These are phyloP conservation scores for Macrophya alboannulata DNA, from an alignment of 2,888 invertebrate genomes.

Conservation along the genomic window DNA sequence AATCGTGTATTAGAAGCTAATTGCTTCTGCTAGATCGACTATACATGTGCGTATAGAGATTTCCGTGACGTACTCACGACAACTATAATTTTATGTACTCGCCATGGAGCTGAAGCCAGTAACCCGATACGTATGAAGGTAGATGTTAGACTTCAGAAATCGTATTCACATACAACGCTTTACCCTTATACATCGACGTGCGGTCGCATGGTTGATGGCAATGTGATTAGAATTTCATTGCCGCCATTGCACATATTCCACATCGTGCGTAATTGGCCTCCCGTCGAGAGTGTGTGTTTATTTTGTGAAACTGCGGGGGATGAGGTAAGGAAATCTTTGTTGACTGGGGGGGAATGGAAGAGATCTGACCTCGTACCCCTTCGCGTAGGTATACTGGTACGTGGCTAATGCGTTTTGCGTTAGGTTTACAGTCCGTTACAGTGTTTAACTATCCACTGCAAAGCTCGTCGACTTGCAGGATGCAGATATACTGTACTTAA, in stretches of 20 bases:
- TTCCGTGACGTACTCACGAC: background rate
- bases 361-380: constrained; percentile 44
- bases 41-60: background rate
- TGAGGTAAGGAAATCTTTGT: constrained; percentile 58
- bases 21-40: constrained; percentile 13
- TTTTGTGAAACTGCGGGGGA: constrained; percentile 31
- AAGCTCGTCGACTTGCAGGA: background rate
- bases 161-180: background rate
- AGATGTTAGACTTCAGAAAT: background rate
- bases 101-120: background rate
- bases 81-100: constrained; percentile 1
- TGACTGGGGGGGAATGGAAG: constrained; percentile 23
- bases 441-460: constrained; percentile 17
- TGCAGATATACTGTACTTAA: background rate
- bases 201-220: constrained; percentile 67
- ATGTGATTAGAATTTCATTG: constrained; percentile 77
- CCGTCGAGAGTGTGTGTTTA: constrained; percentile 63
- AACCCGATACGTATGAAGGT: constrained; percentile 17
- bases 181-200: constrained; percentile 35
- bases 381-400: constrained; percentile 40
- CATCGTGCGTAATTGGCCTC: constrained; percentile 73
- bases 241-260: constrained; percentile 69
- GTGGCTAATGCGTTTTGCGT: constrained; percentile 28
- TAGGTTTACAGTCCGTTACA: constrained; percentile 14
- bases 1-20: constrained; percentile 21